A percentile compares a stretch with the other conserved stretches of the same genome.
Conservation (phyloP, 2,888 invertebrate species). For the Eupithecia exiguata region DNA sequence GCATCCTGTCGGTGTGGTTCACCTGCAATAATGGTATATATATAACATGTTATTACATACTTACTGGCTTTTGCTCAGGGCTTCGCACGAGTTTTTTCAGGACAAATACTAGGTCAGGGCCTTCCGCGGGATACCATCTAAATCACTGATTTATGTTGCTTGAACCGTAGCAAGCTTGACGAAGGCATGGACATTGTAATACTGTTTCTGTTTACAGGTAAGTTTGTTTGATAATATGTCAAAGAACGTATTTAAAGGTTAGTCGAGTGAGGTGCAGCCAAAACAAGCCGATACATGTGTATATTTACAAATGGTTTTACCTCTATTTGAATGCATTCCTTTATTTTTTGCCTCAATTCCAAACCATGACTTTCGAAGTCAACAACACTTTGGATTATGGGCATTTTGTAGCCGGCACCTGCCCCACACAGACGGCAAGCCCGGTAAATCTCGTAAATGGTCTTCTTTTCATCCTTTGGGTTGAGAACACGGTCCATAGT, state of each 20-base stretch:
- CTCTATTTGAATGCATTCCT: slow-evolving; percentile 77
- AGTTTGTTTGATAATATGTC: slow-evolving; percentile 9
- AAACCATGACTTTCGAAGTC: slow-evolving; percentile 61
- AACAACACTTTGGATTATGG: slow-evolving; percentile 74
- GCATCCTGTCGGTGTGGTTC: slow-evolving; percentile 83
- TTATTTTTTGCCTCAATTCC: slow-evolving; percentile 73
- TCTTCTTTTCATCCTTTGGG: slow-evolving; percentile 61
- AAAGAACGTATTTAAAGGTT: neutral
- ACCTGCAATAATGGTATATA: slow-evolving; percentile 67
- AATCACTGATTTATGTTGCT: neutral
- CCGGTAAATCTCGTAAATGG: slow-evolving; percentile 76
- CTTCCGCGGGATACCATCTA: too few species aligned
- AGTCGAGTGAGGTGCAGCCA: neutral
- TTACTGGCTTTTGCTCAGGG: too few species aligned
- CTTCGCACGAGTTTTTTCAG: too few species aligned
- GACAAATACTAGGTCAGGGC: too few species aligned
- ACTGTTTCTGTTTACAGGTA: slow-evolving; percentile 16
- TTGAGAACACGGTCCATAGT: slow-evolving; percentile 61
- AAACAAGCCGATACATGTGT: neutral
- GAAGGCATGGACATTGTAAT: too few species aligned
- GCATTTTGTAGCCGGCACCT: slow-evolving; percentile 81
- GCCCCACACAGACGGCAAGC: slow-evolving; percentile 79
- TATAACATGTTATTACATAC: neutral
- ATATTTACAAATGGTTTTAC: neutral
- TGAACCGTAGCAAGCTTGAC: too few species aligned